Evolutionary conservation across 2,113 vertebrate genomes (phyloP).

Genomic region (Poecilia latipinna): DNA sequence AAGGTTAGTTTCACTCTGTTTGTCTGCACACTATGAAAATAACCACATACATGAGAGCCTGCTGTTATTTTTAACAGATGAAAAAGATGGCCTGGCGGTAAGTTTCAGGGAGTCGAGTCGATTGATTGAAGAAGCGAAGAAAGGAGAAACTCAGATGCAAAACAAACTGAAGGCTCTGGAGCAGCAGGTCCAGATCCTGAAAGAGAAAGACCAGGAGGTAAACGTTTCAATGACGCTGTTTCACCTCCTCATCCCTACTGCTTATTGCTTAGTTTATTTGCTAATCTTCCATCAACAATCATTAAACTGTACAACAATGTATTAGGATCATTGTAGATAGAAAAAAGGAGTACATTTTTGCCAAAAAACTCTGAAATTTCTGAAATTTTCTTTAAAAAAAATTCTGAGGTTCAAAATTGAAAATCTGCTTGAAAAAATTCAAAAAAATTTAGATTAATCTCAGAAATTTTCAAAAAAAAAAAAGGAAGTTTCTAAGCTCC

Average conservation of each 20-base stretch:
- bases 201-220: constrained; percentile 87
- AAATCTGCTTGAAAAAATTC: too few relatives aligned
- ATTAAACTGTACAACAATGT: background rate
- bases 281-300: background rate
- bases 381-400: too few relatives aligned
- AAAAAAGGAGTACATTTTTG: too few relatives aligned
- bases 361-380: too few relatives aligned
- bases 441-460: too few relatives aligned
- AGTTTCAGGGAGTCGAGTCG: constrained; percentile 88
- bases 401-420: too few relatives aligned
- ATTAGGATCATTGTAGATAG: too few relatives aligned
- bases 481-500: too few relatives aligned
- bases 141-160: constrained; percentile 86
- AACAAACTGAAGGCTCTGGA: constrained; percentile 86
- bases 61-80: constrained; percentile 78
- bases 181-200: constrained; percentile 85
- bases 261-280: background rate
- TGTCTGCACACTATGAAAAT: background rate
- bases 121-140: constrained; percentile 85
- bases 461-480: too few relatives aligned
- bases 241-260: background rate
- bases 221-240: background rate
- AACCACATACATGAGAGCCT: background rate
- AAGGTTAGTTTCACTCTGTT: constrained; percentile 79
- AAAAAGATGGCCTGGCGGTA: constrained; percentile 89